These are phyloP conservation scores for Camptogramma bilineatum DNA, from an alignment of 2,888 invertebrate genomes.

Conservation along the genomic window DNA sequence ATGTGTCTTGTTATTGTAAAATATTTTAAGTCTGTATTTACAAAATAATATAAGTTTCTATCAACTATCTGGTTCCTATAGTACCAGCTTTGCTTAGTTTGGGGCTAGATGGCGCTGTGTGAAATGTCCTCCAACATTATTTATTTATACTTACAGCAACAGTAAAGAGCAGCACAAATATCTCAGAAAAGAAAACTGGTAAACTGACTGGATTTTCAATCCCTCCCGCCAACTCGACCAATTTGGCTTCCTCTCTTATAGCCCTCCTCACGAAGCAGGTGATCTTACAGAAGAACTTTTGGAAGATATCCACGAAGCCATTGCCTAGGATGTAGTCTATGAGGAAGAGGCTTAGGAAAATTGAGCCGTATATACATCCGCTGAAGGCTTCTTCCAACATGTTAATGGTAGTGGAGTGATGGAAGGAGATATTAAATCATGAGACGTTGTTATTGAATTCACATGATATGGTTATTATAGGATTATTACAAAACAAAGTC, in stretches of 20 bases:
- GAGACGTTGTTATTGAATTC: slow-evolving; percentile 8
- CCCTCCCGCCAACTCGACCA: slow-evolving; percentile 34
- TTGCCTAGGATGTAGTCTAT: slow-evolving; percentile 68
- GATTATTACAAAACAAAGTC: background rate
- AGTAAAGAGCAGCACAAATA: slow-evolving; percentile 59
- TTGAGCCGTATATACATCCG: slow-evolving; percentile 48
- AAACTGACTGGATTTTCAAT: slow-evolving; percentile 55
- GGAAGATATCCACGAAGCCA: slow-evolving; percentile 62
- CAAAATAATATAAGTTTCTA: no score
- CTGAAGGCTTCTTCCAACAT: slow-evolving; percentile 55
- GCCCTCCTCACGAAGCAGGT: slow-evolving; percentile 59
- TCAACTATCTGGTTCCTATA: no score
- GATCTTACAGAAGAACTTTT: slow-evolving; percentile 56
- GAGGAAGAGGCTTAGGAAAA: slow-evolving; percentile 60
- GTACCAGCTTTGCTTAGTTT: no score
- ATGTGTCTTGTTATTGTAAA: no score
- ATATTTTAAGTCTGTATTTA: no score
- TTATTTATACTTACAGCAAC: slow-evolving; percentile 56
- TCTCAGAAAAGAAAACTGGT: slow-evolving; percentile 59
- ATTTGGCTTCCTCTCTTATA: slow-evolving; percentile 58
- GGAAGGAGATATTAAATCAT: background rate
- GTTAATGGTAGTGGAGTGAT: background rate
- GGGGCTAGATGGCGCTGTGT: no score
- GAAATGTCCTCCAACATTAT: no score
- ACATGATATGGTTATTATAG: slow-evolving; percentile 1